These are phyloP conservation scores for Dasypus novemcinctus DNA, from an alignment of 2,113 vertebrate genomes.

Conservation along the genomic window DNA sequence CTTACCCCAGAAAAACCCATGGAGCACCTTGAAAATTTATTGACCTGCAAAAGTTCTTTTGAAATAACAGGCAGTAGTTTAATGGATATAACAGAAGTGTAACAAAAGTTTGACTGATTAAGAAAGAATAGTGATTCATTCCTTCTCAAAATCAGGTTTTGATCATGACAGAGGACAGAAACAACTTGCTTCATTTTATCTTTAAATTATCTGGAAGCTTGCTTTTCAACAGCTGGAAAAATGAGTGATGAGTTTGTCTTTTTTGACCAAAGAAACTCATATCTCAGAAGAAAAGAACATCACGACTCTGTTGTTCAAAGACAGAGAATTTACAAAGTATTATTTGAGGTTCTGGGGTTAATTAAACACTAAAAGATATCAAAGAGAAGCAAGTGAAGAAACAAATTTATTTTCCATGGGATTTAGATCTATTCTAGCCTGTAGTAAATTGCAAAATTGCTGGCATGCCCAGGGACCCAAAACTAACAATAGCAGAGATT, in stretches of 20 bases:
- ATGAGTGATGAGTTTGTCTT: background rate
- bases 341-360: slow-evolving; percentile 53
- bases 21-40: background rate
- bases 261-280: slow-evolving; percentile 12
- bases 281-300: slow-evolving; percentile 30
- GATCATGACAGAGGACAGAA: background rate
- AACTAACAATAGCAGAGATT: background rate
- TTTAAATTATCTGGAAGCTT: slow-evolving; percentile 23
- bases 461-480: background rate
- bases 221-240: slow-evolving; percentile 12
- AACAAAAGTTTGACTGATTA: background rate
- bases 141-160: background rate
- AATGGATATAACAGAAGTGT: background rate
- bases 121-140: background rate
- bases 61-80: background rate
- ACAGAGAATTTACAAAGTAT: slow-evolving; percentile 25
- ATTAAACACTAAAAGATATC: slow-evolving; percentile 57
- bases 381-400: background rate
- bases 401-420: slow-evolving; percentile 11
- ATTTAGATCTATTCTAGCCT: background rate
- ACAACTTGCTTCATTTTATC: background rate
- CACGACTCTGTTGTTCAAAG: background rate
- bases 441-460: background rate
- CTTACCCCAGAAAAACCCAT: background rate
- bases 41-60: background rate